These are phyloP conservation scores for Drosophila littoralis DNA, from an alignment of 1,140 invertebrate genomes.

Conservation along the genomic window DNA sequence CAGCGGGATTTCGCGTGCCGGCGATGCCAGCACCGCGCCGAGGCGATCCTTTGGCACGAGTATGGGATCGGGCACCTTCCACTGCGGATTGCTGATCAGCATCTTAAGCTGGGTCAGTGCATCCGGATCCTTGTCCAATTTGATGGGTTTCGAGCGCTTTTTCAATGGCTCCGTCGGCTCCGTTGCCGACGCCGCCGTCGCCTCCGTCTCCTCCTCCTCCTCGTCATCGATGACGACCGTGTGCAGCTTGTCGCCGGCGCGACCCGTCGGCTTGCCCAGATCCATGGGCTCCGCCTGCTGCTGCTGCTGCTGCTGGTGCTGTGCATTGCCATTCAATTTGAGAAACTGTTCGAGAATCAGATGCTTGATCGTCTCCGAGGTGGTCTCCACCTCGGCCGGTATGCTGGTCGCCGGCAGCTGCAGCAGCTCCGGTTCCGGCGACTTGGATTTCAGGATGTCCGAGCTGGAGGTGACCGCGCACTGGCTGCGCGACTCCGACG, in stretches of 20 bases:
- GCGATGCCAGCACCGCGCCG: constrained; percentile 88
- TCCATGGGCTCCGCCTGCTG: constrained; percentile 88
- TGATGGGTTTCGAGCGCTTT: constrained; percentile 84
- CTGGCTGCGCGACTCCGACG: constrained; percentile 78
- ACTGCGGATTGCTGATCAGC: constrained; percentile 88
- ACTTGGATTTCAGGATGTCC: constrained; percentile 67
- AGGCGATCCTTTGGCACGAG: constrained; percentile 91
- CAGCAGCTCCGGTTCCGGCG: constrained; percentile 56
- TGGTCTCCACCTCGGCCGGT: constrained; percentile 73
- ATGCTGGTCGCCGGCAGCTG: constrained; percentile 66
- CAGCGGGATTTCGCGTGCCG: constrained; percentile 90
- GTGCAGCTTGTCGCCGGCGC: constrained; percentile 85
- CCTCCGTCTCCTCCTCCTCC: constrained; percentile 83
- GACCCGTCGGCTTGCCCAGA: constrained; percentile 84
- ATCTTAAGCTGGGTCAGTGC: constrained; percentile 90
- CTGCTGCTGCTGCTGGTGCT: constrained; percentile 72
- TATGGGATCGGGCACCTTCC: constrained; percentile 91
- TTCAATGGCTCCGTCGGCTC: constrained; percentile 86
- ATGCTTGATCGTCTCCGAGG: constrained; percentile 81
- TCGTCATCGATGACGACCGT: constrained; percentile 79
- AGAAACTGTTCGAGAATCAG: constrained; percentile 81
- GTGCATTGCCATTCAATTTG: constrained; percentile 67
- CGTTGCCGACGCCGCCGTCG: constrained; percentile 53
- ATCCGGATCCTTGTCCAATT: constrained; percentile 86
- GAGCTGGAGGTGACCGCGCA: constrained; percentile 80